Conservation (phyloP, 2,113 vertebrate species). For the Oreochromis tanganicae region DNA sequence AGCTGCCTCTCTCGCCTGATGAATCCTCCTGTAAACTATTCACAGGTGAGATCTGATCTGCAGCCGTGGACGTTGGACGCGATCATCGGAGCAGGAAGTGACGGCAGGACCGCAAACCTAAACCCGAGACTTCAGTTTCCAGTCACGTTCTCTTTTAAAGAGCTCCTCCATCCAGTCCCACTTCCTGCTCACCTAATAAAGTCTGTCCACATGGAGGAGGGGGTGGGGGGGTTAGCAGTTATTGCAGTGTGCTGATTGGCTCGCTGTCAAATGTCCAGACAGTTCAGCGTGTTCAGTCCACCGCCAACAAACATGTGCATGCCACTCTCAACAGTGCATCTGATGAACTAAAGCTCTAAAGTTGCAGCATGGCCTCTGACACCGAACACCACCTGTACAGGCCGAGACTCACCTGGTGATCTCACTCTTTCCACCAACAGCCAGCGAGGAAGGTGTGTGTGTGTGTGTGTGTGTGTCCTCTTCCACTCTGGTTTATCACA, state of each 20-base stretch:
- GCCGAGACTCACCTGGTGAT: not conserved
- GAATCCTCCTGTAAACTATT: conserved; percentile 11
- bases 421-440: conserved; percentile 28
- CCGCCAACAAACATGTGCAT: not conserved
- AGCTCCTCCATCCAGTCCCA: not conserved
- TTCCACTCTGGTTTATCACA: not conserved
- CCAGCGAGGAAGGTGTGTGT: not conserved
- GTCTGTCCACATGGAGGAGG: not conserved
- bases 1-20: not conserved
- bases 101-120: not conserved
- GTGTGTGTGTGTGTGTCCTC: not conserved
- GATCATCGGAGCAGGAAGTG: not conserved
- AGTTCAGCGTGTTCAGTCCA: not conserved
- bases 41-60: conserved; percentile 10
- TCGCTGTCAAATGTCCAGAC: not conserved
- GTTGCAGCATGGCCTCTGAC: conserved; percentile 13
- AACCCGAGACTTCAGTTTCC: conserved; percentile 16
- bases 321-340: not conserved
- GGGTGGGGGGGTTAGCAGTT: not conserved
- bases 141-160: conserved; percentile 6
- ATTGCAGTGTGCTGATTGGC: not conserved
- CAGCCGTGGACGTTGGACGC: not conserved
- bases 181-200: not conserved
- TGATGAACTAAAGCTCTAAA: not conserved
- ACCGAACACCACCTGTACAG: not conserved